A percentile compares a stretch with the other conserved stretches of the same genome.
Evolutionary conservation across 2,888 invertebrate genomes (phyloP).

Genomic region (Drosophila cognata): DNA sequence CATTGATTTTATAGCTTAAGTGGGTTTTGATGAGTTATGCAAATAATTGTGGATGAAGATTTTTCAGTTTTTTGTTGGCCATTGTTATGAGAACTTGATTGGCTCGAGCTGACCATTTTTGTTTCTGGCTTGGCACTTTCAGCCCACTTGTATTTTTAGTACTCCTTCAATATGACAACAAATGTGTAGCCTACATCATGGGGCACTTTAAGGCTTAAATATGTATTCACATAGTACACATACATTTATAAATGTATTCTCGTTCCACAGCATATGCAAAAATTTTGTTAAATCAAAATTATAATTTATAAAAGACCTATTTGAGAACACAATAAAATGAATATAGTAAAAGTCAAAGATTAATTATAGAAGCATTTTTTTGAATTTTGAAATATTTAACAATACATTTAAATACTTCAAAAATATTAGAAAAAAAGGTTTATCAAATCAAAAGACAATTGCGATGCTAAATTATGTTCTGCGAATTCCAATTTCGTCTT

Average conservation of each 20-base stretch:
- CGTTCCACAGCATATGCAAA: not conserved
- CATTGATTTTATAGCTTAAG: constrained; percentile 61
- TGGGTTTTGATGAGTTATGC: constrained; percentile 63
- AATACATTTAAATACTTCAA: not conserved
- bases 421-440: not conserved
- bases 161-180: constrained; percentile 14
- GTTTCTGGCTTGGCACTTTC: constrained; percentile 4
- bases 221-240: not conserved
- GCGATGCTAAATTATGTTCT: not conserved
- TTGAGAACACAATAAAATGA: too few relatives aligned
- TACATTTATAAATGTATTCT: not conserved
- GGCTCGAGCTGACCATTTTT: not conserved
- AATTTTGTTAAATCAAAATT: not conserved
- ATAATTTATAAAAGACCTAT: not conserved
- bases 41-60: constrained; percentile 53
- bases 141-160: constrained; percentile 13
- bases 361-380: not conserved
- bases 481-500: not conserved
- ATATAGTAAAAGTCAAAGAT: not conserved
- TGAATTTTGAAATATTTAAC: not conserved
- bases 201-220: constrained; percentile 2
- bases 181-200: constrained; percentile 33
- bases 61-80: constrained; percentile 38
- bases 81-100: constrained; percentile 1
- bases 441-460: not conserved